Conservation (phyloP, 2,113 vertebrate genomes). For the Ginglymostoma cirratum region DNA sequence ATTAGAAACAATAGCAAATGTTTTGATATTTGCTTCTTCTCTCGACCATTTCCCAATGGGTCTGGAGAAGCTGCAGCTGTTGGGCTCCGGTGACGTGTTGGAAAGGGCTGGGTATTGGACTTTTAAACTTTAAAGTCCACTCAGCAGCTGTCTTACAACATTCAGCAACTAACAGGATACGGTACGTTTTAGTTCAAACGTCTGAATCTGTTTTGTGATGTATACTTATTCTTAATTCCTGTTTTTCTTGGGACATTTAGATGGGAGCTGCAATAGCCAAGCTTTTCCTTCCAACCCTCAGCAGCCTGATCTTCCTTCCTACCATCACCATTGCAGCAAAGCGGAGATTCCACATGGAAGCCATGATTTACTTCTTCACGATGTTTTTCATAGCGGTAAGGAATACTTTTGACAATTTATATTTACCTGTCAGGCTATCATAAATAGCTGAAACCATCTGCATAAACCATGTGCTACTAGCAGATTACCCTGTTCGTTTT, state of each 20-base stretch:
- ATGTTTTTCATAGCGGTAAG: constrained; percentile 93
- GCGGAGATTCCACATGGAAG: constrained; percentile 92
- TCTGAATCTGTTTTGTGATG: not conserved
- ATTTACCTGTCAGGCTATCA: not conserved
- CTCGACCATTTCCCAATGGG: not conserved
- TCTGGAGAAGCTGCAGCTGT: constrained; percentile 43
- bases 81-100: constrained; percentile 40
- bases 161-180: not conserved
- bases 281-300: constrained; percentile 83
- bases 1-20: constrained; percentile 26
- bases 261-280: constrained; percentile 89
- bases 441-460: not conserved
- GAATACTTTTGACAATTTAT: not conserved
- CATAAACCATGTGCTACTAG: no score
- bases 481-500: not conserved
- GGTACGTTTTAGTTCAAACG: not conserved
- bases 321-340: constrained; percentile 79
- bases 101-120: constrained; percentile 43
- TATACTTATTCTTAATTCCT: not conserved
- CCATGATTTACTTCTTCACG: constrained; percentile 98
- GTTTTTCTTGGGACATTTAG: not conserved
- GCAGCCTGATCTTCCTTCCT: constrained; percentile 84
- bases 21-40: not conserved
- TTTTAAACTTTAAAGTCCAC: constrained; percentile 69
- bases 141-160: constrained; percentile 51